A percentile compares a stretch with the other conserved stretches of the same genome.
phyloP scores from a whole-genome alignment of 2,797 vertebrate genomes.

The Urocyon cinereoargenteus region DNA sequence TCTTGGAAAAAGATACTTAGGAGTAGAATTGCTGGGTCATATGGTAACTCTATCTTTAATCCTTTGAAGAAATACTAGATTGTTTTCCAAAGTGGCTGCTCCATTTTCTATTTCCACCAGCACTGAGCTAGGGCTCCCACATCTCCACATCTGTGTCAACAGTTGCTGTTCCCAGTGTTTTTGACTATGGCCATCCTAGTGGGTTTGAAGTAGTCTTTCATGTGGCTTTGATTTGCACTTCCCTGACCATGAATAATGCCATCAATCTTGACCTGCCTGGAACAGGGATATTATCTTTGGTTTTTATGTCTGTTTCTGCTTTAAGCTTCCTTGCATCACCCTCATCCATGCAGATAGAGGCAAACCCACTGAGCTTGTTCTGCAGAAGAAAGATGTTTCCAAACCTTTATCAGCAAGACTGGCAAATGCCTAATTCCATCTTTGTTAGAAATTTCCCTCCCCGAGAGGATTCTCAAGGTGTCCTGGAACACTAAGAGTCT shows the following conservation, averaged over 20 bases:
- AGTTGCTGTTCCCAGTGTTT: neutral
- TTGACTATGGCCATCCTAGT: neutral
- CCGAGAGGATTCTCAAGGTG: neutral
- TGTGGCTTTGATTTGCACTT: neutral
- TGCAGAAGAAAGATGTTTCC: neutral
- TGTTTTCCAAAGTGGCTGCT: neutral
- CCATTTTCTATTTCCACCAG: neutral
- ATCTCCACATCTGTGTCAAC: neutral
- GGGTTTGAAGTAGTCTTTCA: neutral
- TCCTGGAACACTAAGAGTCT: neutral
- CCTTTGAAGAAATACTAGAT: neutral
- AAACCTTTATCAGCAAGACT: neutral
- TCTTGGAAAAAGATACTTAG: neutral
- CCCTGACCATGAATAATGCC: neutral
- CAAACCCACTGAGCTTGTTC: neutral
- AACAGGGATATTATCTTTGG: neutral
- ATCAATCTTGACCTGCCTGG: neutral
- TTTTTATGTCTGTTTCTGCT: neutral
- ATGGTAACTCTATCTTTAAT: neutral
- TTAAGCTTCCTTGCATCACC: neutral
- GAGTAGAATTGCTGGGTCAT: neutral
- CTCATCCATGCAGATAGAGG: neutral
- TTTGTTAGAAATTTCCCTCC: neutral
- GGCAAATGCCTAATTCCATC: neutral
- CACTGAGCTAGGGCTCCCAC: neutral